Evolutionary conservation across 92 coral and sea anemone species (phyloP).

Genomic region (Palythoa caribaeorum): DNA sequence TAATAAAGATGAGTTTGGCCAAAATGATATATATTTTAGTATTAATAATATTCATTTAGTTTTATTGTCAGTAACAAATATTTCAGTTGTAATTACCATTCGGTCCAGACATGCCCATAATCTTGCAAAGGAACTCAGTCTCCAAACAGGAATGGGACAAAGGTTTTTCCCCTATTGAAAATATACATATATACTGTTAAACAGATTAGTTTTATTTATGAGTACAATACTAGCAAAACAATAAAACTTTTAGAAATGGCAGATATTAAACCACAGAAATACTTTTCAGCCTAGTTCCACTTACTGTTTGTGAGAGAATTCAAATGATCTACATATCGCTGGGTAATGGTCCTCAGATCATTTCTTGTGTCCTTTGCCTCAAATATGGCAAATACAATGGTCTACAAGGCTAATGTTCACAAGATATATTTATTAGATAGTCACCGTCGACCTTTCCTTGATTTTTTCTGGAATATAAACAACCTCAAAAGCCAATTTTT

Average conservation of each 20-base stretch:
- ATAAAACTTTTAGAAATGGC: background rate
- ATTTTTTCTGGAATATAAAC: constrained; percentile 13
- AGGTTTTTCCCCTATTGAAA: constrained; percentile 8
- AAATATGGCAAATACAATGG: background rate
- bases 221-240: background rate
- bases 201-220: background rate
- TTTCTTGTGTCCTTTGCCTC: background rate
- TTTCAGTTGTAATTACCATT: constrained; percentile 15
- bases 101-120: constrained; percentile 23
- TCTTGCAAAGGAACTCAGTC: constrained; percentile 36
- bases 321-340: background rate
- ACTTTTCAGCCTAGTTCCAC: background rate
- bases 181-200: background rate
- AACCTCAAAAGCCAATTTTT: constrained; percentile 17
- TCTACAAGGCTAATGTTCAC: constrained; percentile 19
- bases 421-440: background rate
- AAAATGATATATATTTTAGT: background rate
- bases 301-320: background rate
- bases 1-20: constrained; percentile 11
- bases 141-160: constrained; percentile 29
- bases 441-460: constrained; percentile 7
- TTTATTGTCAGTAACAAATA: constrained; percentile 3
- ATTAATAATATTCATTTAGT: background rate
- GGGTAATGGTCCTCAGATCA: background rate
- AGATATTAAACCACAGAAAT: background rate